Percentiles rank a stretch among this genome's conserved stretches.
Conservation (phyloP, 92 coral and sea anemone species). For the Desmophyllum pertusum region DNA sequence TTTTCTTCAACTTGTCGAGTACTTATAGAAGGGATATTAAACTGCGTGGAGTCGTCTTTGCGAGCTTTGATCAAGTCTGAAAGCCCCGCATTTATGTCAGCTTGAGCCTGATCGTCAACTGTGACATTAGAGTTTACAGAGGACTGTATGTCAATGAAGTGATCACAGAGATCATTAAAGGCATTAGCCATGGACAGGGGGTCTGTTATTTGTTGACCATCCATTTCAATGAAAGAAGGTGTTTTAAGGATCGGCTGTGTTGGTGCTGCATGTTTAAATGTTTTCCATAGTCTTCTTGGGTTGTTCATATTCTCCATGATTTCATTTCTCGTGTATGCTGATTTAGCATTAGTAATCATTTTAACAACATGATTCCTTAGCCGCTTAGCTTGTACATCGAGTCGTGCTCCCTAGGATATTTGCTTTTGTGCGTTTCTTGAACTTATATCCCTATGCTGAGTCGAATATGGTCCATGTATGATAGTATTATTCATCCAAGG, state of each 20-base stretch:
- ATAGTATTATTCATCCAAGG: not conserved
- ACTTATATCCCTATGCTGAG: not conserved
- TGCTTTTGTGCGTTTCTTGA: not conserved
- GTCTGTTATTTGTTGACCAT: not conserved
- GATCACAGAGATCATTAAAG: no score
- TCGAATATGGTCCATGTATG: not conserved
- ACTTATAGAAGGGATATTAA: slow-evolving; percentile 34
- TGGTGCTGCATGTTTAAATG: not conserved
- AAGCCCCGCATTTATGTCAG: not conserved
- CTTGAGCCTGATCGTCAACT: not conserved
- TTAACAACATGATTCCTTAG: not conserved
- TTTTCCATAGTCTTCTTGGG: not conserved
- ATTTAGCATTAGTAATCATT: not conserved
- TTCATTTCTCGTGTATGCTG: not conserved
- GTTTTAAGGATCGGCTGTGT: not conserved
- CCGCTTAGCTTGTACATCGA: not conserved
- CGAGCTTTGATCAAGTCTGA: not conserved
- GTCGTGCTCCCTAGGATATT: not conserved
- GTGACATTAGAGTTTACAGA: not conserved
- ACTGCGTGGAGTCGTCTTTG: not conserved
- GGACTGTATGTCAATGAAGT: not conserved
- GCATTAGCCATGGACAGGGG: not conserved
- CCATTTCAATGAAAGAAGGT: not conserved
- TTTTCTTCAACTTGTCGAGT: slow-evolving; percentile 32
- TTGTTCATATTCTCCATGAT: not conserved